phyloP scores from a whole-genome alignment of 1,140 invertebrate species.

The Euwallacea similis region DNA sequence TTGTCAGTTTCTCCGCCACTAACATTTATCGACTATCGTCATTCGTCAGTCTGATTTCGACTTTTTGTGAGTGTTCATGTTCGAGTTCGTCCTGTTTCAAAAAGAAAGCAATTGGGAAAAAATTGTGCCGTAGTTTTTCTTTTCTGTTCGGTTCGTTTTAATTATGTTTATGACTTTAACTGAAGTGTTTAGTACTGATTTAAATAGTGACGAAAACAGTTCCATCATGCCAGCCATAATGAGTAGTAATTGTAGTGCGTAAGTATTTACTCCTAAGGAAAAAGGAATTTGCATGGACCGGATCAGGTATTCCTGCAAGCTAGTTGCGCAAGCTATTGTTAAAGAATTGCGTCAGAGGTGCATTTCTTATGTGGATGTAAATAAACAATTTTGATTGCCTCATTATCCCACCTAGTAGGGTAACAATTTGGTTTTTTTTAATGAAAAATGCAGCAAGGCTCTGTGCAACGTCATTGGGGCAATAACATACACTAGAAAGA shows the following conservation, averaged over 20 bases:
- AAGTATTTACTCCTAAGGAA: slow-evolving; percentile 29
- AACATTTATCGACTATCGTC: no score
- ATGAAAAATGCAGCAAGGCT: neutral
- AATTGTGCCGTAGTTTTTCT: slow-evolving; percentile 15
- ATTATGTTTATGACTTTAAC: slow-evolving; percentile 50
- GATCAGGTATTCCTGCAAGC: neutral
- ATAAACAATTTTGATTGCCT: neutral
- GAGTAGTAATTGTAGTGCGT: slow-evolving; percentile 47
- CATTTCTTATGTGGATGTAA: no score
- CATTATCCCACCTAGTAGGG: neutral
- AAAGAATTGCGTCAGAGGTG: no score
- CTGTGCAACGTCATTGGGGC: neutral
- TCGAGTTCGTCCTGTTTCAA: no score
- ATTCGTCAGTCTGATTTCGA: no score
- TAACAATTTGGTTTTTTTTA: neutral
- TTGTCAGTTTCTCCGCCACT: no score
- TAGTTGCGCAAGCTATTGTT: no score
- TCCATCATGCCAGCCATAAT: slow-evolving; percentile 48
- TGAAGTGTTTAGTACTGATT: slow-evolving; percentile 44
- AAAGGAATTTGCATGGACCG: neutral
- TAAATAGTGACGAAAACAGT: slow-evolving; percentile 40
- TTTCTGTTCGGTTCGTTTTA: slow-evolving; percentile 40
- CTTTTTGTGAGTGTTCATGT: no score
- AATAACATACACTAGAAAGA: neutral
- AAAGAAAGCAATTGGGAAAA: neutral